Evolutionary conservation across 1,140 invertebrate species (phyloP), one percentile per base, ranked within the genome.

Genomic region (Uloborus diversus): DNA sequence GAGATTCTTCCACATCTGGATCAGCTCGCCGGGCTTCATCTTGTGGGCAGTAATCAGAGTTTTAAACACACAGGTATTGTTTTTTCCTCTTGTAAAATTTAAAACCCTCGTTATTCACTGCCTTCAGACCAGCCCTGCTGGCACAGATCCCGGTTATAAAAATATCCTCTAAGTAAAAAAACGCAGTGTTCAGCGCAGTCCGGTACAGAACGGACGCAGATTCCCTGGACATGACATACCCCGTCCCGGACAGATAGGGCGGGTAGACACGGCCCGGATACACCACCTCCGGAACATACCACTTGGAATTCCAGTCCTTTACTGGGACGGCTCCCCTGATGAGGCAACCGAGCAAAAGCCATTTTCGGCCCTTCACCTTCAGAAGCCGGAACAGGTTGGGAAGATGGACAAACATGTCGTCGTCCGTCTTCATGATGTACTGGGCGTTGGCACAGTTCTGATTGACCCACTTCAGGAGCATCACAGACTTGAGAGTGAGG

Each of bases 401-500:
- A 13, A 89, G 82, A 84, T 90, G 88, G 4, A 90, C 84, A 80
- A 89, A 89, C 62, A 88, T 88, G 81, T 90, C 89, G 76, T 90
- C 89, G 81, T 90, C 89, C 4, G 86, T 86, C 83, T 90, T 90
- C 57, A 89, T 83, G 42, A 89, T 82, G 81, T 84, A 88, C 14
- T 57, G 80, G 0, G 84, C 85, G 2, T 83, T 83, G 11, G 51
- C 70, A 68, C 86, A 86, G 53, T 81, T 70, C 9, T 57, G 66
- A 7, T 84, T 83, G 5, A 84, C 83, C 91, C 94, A 94, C 85
- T 96, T 95, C 51, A 96, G 86, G 86, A 95, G 89, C 90, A 94
- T 92, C 17, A 94, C 90, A 20, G 93, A 93, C 85, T 98, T 98
- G 7, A 97, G 85, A 0, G 95, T 97, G 62, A 98, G 88, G 90